phyloP scores from a whole-genome alignment of 2,113 vertebrate species.

The Labeo catla region DNA sequence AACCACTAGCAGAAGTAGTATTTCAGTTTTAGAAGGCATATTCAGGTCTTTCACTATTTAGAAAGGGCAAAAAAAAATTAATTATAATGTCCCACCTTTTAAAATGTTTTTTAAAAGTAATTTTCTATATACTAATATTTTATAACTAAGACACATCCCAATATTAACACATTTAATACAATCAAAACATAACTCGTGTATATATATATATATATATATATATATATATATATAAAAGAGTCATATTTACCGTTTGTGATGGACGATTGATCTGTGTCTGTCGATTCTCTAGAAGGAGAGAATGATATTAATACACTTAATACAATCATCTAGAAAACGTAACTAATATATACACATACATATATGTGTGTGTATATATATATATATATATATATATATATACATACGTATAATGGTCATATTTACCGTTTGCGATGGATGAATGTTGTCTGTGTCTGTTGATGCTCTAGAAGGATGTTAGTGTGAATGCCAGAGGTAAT shows the following conservation, averaged over 20 bases:
- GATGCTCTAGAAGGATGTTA: neutral
- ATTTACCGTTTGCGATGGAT: neutral
- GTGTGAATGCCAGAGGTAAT: neutral
- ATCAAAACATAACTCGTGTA: no score
- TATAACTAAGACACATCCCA: neutral
- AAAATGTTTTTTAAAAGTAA: neutral
- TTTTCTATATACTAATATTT: neutral
- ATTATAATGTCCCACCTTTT: neutral
- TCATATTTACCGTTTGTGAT: slow-evolving; percentile 15
- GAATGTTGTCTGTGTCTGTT: neutral
- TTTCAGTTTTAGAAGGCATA: neutral
- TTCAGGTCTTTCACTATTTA: neutral
- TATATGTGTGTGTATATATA: no score
- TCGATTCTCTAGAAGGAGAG: neutral
- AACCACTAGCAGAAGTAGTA: neutral
- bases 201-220: no score
- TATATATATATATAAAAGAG: neutral
- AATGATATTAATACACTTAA: neutral
- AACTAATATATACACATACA: no score
- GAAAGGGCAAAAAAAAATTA: neutral
- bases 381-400: no score
- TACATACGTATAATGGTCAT: neutral
- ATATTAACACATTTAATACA: neutral
- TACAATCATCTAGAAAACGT: neutral
- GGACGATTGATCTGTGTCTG: neutral